Evolutionary conservation across 2,888 invertebrate genomes (phyloP), one percentile per base, ranked within the genome.

Genomic region (Caenorhabditis plicata): DNA sequence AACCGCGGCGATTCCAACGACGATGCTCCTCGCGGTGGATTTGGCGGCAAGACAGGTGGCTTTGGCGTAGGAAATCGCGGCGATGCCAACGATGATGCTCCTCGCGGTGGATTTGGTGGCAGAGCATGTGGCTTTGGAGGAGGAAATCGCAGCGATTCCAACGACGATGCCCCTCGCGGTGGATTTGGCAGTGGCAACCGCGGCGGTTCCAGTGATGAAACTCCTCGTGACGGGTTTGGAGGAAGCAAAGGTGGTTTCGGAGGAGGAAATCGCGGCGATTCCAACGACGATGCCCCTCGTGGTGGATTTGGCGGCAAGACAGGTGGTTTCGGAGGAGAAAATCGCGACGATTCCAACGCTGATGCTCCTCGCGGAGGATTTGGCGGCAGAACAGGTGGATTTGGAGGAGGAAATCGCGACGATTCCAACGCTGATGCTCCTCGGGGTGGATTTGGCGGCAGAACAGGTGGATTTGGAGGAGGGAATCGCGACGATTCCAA

Each of bases 371-470:
- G 45, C 4, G 31, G 38, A 20, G 44, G 48, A 4, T 54, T 47
- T 22, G 54, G 54, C 8, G 29, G 36, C 13, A 19, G 36, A 1
- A 15, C n/a, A 8, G 36, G 38, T 15, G 41, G 29, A 32, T 40
- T 35, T n/a, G 50, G 44, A 33, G 43, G 38, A 13, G 33, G 31
- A 41, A 33, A n/a, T 29, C 11, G 2, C 23, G n/a, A n/a, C n/a
- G n/a, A n/a, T n/a, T 20, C 8, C 27, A 19, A 9, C n/a, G n/a
- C n/a, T n/a, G n/a, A n/a, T n/a, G n/a, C n/a, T n/a, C n/a, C n/a
- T n/a, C n/a, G n/a, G n/a, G n/a, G 8, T 7, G 45, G 32, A 15
- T 52, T 45, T 25, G 46, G 53, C 17, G 53, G 42, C 25, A 27
- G 25, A 9, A 38, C 8, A 22, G 5, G 19, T 15, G 47, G 42